Conservation (phyloP, 2,113 vertebrate species). For the Spea bombifrons region DNA sequence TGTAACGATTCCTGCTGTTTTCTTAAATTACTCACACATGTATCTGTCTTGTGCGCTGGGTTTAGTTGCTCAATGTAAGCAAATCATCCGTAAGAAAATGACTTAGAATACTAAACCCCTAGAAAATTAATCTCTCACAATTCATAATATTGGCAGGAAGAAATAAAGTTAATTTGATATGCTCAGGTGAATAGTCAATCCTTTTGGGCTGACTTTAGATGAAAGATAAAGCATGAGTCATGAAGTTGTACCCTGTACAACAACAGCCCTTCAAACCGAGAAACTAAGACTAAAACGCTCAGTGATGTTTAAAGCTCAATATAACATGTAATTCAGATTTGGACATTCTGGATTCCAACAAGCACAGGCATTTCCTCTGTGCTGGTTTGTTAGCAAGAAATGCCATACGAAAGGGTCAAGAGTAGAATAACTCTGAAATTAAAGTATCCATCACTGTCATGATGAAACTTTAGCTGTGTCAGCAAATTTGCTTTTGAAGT, state of each 20-base stretch:
- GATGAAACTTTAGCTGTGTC: constrained; percentile 59
- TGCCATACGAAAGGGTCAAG: constrained; percentile 54
- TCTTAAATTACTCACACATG: constrained; percentile 22
- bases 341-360: constrained; percentile 48
- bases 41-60: not conserved
- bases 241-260: constrained; percentile 47
- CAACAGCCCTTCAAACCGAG: constrained; percentile 36
- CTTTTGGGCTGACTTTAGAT: constrained; percentile 54
- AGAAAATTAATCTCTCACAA: constrained; percentile 50
- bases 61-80: not conserved
- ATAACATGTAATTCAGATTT: constrained; percentile 35
- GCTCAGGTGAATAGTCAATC: constrained; percentile 49
- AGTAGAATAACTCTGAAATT: constrained; percentile 60
- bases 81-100: not conserved
- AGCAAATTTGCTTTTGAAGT: constrained; percentile 63
- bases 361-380: constrained; percentile 50
- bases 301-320: constrained; percentile 34
- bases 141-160: constrained; percentile 39
- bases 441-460: constrained; percentile 58
- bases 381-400: constrained; percentile 57
- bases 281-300: constrained; percentile 40
- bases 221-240: constrained; percentile 53
- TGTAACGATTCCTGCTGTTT: not conserved
- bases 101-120: not conserved
- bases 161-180: constrained; percentile 52